A percentile compares a stretch with the other conserved stretches of the same genome.
phyloP scores from a whole-genome alignment of 2,797 vertebrate species.

The Tympanoctomys barrerae region DNA sequence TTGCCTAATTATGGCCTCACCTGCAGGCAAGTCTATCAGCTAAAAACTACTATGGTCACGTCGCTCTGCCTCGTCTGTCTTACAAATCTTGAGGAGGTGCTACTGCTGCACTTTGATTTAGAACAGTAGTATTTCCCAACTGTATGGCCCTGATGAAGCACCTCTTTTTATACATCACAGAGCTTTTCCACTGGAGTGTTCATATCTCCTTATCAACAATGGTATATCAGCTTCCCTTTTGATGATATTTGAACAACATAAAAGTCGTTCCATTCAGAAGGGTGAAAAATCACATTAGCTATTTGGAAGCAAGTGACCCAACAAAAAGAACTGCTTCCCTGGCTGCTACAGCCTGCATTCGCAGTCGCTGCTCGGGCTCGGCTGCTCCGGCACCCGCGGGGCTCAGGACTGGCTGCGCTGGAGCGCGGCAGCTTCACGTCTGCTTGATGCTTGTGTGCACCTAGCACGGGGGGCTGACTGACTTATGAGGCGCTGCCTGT shows the following conservation, averaged over 20 bases:
- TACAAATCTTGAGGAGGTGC: background rate
- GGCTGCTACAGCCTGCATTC: background rate
- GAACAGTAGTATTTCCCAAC: background rate
- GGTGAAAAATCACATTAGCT: background rate
- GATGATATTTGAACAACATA: background rate
- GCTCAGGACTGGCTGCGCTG: background rate
- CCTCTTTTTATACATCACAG: background rate
- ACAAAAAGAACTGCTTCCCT: background rate
- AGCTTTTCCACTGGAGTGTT: background rate
- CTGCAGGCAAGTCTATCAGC: background rate
- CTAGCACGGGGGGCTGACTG: background rate
- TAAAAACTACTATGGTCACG: background rate
- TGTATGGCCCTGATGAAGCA: background rate
- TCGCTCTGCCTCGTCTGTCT: background rate
- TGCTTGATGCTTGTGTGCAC: background rate
- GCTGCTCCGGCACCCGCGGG: background rate
- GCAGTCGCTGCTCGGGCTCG: background rate
- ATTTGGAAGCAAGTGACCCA: background rate
- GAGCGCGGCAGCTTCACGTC: background rate
- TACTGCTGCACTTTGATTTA: background rate
- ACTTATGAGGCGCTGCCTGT: background rate
- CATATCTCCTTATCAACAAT: background rate
- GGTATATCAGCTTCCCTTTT: background rate
- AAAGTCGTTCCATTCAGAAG: background rate
- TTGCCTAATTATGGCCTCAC: background rate